Conservation (phyloP, 1,140 invertebrate genomes). For the Drosophila rhopaloa region DNA sequence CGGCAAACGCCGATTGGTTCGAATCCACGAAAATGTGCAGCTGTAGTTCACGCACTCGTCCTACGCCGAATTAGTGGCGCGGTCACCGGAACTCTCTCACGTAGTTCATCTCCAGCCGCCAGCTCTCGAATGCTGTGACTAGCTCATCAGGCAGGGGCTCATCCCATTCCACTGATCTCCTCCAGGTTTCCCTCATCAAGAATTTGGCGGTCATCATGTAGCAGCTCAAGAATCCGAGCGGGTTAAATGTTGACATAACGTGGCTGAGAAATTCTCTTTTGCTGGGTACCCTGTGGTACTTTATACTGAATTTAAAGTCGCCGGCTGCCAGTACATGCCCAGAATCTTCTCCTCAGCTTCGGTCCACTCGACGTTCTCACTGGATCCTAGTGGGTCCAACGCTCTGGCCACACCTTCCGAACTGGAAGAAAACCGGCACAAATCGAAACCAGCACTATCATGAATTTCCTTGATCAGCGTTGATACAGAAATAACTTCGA, state of each 20-base stretch:
- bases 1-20: too few species aligned
- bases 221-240: neutral
- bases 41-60: too few species aligned
- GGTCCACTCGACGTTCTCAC: neutral
- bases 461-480: neutral
- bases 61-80: too few species aligned
- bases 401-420: neutral
- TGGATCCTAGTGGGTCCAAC: neutral
- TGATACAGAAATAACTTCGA: neutral
- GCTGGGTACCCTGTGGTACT: too few species aligned
- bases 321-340: neutral
- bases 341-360: conserved; percentile 4
- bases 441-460: neutral
- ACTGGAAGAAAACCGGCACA: neutral
- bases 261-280: neutral
- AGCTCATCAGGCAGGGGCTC: too few species aligned
- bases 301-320: neutral
- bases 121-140: too few species aligned
- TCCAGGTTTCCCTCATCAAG: too few species aligned
- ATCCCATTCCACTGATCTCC: too few species aligned
- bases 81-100: too few species aligned
- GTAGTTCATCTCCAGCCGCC: too few species aligned
- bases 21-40: too few species aligned
- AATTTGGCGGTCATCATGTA: neutral
- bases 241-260: neutral